Conservation (phyloP, 2,888 invertebrate genomes). For the Stenodera caucasica region DNA sequence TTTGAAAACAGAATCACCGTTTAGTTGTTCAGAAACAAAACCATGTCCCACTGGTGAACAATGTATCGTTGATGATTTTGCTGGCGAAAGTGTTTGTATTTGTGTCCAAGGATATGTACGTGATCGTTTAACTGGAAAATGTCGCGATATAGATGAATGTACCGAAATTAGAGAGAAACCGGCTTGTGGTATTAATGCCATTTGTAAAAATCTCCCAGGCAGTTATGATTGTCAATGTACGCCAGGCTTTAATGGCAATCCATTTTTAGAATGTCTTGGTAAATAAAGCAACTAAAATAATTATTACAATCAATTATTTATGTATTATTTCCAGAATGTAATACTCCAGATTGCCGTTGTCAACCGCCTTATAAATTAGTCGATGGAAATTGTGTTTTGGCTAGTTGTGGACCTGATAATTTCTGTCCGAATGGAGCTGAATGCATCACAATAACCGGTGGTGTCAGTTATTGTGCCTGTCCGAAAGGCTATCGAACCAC, state of each 20-base stretch:
- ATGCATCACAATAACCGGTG: slow-evolving; percentile 86
- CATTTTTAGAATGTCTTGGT: slow-evolving; percentile 81
- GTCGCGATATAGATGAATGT: slow-evolving; percentile 87
- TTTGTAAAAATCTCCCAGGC: slow-evolving; percentile 90
- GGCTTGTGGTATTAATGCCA: slow-evolving; percentile 84
- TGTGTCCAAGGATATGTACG: slow-evolving; percentile 87
- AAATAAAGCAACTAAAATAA: slow-evolving; percentile 14
- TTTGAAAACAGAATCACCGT: slow-evolving; percentile 64
- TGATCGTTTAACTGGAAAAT: slow-evolving; percentile 71
- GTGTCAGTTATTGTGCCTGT: slow-evolving; percentile 91
- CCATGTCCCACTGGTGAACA: slow-evolving; percentile 86
- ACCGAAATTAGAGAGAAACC: slow-evolving; percentile 72
- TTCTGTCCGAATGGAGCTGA: slow-evolving; percentile 86
- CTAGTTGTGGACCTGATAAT: slow-evolving; percentile 79
- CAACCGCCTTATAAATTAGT: slow-evolving; percentile 84
- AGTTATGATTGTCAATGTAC: slow-evolving; percentile 93
- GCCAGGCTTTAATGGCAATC: slow-evolving; percentile 85
- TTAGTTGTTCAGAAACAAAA: slow-evolving; percentile 71
- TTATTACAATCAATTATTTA: not conserved
- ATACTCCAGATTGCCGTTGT: slow-evolving; percentile 81
- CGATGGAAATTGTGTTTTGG: slow-evolving; percentile 80
- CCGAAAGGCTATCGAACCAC: slow-evolving; percentile 81
- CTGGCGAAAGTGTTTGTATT: slow-evolving; percentile 81
- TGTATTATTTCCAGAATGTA: slow-evolving; percentile 62
- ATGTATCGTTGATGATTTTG: slow-evolving; percentile 75